phyloP scores from a whole-genome alignment of 2,888 invertebrate genomes.

The Stenchaetothrips biformis region DNA sequence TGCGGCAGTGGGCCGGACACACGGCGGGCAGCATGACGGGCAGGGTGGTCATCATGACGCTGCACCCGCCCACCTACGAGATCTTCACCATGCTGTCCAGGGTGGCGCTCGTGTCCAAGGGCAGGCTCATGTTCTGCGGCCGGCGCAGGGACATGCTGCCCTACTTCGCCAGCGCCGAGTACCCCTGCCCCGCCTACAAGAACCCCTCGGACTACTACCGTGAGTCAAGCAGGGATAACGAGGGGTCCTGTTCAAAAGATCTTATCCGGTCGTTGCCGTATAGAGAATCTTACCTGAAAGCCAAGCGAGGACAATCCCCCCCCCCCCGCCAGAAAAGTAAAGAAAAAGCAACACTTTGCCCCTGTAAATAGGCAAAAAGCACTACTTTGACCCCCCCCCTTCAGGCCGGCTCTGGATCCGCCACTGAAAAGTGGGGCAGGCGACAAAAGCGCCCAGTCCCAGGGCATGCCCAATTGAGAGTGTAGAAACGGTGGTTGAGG shows the following conservation, averaged over 20 bases:
- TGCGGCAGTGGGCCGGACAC: conserved; percentile 76
- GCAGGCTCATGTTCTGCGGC: conserved; percentile 87
- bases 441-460: too few species aligned
- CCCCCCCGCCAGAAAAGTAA: too few species aligned
- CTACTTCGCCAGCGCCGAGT: conserved; percentile 86
- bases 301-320: too few species aligned
- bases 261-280: too few species aligned
- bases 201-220: conserved; percentile 95
- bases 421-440: too few species aligned
- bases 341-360: too few species aligned
- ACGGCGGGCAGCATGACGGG: conserved; percentile 47
- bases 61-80: conserved; percentile 92
- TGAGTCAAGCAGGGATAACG: conserved; percentile 51
- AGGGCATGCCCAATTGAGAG: too few species aligned
- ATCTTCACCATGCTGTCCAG: conserved; percentile 90
- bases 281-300: too few species aligned
- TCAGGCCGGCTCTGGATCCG: too few species aligned
- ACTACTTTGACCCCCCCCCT: too few species aligned
- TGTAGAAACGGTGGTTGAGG: background rate
- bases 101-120: conserved; percentile 80
- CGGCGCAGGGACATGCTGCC: conserved; percentile 83
- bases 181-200: conserved; percentile 93
- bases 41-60: conserved; percentile 80
- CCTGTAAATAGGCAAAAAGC: too few species aligned
- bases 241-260: too few species aligned